Conservation (phyloP, 2,797 vertebrate species). For the Crax fasciolata region DNA sequence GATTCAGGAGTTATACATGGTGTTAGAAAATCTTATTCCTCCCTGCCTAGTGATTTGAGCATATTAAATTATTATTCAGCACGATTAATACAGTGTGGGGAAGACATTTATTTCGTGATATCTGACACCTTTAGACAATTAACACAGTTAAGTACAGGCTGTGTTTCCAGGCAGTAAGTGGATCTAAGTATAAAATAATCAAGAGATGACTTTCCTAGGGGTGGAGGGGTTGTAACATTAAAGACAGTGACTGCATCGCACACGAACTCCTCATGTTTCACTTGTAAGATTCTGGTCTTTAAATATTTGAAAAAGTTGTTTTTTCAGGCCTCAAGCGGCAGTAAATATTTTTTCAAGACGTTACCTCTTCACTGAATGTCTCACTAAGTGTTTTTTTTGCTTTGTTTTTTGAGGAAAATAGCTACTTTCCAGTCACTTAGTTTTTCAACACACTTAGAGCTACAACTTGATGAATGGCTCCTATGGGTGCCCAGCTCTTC, state of each 20-base stretch:
- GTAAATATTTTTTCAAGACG: conserved; percentile 47
- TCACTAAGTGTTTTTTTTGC: neutral
- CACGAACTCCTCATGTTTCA: neutral
- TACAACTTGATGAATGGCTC: neutral
- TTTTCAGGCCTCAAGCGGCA: neutral
- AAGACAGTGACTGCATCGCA: neutral
- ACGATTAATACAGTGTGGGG: neutral
- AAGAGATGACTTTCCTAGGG: neutral
- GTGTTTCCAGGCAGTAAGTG: conserved; percentile 1
- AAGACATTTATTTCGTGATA: neutral
- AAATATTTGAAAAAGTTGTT: conserved; percentile 16
- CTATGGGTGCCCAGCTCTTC: neutral
- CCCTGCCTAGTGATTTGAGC: neutral
- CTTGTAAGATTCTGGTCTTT: neutral
- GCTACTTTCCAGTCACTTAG: conserved; percentile 23
- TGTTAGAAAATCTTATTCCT: neutral
- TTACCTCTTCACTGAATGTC: conserved; percentile 9
- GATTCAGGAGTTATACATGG: neutral
- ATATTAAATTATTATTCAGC: neutral
- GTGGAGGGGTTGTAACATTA: neutral
- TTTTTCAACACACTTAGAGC: neutral
- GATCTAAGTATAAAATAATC: conserved; percentile 24
- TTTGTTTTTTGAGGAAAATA: neutral
- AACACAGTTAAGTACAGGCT: neutral
- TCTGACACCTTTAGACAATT: neutral